A percentile compares a stretch with the other conserved stretches of the same genome.
These are phyloP conservation scores for Neosilurus mollespiculum DNA, from an alignment of 2,797 vertebrate genomes.

Conservation along the genomic window DNA sequence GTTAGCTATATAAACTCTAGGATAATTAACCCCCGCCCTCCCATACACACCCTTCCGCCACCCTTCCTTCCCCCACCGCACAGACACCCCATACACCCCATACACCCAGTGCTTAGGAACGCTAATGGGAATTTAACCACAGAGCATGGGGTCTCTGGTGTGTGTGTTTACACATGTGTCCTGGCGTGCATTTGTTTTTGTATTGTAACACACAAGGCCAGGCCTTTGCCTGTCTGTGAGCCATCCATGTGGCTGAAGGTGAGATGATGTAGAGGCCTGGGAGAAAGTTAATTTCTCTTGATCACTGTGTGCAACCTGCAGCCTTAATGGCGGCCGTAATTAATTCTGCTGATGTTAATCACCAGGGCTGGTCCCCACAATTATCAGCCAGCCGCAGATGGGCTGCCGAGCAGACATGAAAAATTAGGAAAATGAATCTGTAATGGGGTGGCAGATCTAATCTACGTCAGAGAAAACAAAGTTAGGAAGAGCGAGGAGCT, in stretches of 20 bases:
- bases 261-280: constrained; percentile 97
- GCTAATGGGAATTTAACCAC: constrained; percentile 18
- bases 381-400: constrained; percentile 99
- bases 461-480: constrained; percentile 99
- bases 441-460: constrained; percentile 99
- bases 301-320: constrained; percentile 99
- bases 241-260: constrained; percentile 98
- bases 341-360: constrained; percentile 99
- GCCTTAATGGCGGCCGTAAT: constrained; percentile 99
- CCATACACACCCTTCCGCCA: too few species aligned
- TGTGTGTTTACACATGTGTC: constrained; percentile 44
- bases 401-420: constrained; percentile 99
- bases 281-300: constrained; percentile 99
- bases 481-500: constrained; percentile 91
- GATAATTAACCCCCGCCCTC: too few species aligned
- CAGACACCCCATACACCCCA: neutral
- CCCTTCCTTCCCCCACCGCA: too few species aligned
- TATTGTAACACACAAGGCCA: constrained; percentile 59
- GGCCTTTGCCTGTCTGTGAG: constrained; percentile 82
- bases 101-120: constrained; percentile 2
- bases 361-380: constrained; percentile 99
- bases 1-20: neutral
- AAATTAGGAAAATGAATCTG: constrained; percentile 99
- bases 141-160: constrained; percentile 29
- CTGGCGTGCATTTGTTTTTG: constrained; percentile 66